Evolutionary conservation across 2,888 invertebrate species (phyloP).

Genomic region (Ectropis crepuscularia): DNA sequence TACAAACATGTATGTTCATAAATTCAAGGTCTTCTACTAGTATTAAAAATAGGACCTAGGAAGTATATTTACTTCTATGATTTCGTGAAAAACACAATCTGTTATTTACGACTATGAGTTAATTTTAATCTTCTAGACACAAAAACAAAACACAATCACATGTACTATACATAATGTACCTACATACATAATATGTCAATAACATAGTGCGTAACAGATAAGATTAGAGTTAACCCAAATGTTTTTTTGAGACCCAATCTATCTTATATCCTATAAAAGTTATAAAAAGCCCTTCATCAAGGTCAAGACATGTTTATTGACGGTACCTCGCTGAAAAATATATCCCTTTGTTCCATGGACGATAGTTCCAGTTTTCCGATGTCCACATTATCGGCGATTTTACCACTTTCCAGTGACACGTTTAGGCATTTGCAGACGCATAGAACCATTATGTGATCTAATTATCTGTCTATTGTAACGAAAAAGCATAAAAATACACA

Average conservation of each 20-base stretch:
- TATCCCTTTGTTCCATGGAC: slow-evolving; percentile 85
- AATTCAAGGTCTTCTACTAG: slow-evolving; percentile 8
- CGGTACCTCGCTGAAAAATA: slow-evolving; percentile 88
- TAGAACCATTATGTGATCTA: slow-evolving; percentile 78
- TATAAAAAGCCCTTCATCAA: slow-evolving; percentile 66
- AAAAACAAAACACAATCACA: slow-evolving; percentile 10
- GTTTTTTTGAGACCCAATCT: slow-evolving; percentile 33
- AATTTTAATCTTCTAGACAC: not conserved
- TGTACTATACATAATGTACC: slow-evolving; percentile 7
- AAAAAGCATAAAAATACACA: slow-evolving; percentile 68
- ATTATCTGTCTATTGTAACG: slow-evolving; percentile 48
- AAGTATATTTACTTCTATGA: not conserved
- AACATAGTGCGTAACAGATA: slow-evolving; percentile 26
- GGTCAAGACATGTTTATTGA: slow-evolving; percentile 78
- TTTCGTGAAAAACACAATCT: not conserved
- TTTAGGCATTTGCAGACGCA: slow-evolving; percentile 91
- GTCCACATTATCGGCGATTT: slow-evolving; percentile 83
- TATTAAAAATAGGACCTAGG: slow-evolving; percentile 5
- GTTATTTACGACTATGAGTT: not conserved
- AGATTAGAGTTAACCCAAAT: slow-evolving; percentile 2
- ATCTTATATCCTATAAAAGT: slow-evolving; percentile 36
- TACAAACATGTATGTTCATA: slow-evolving; percentile 3
- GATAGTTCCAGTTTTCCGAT: slow-evolving; percentile 84
- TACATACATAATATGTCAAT: slow-evolving; percentile 18
- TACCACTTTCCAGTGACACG: slow-evolving; percentile 86